These are phyloP conservation scores for Tupaia tana DNA, from an alignment of 2,113 vertebrate genomes.

Conservation along the genomic window DNA sequence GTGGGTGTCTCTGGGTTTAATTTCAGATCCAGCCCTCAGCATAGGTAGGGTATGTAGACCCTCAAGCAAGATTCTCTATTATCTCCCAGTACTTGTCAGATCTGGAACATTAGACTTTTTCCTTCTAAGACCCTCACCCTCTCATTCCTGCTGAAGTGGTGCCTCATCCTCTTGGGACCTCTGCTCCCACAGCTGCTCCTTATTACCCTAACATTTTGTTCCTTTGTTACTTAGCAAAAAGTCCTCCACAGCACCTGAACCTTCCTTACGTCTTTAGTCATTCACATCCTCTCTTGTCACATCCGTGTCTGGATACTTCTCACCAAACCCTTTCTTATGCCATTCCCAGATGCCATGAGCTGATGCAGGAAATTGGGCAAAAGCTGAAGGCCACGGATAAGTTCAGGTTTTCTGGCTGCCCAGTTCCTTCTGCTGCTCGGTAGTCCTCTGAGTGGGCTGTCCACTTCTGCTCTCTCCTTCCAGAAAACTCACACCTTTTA, in stretches of 20 bases:
- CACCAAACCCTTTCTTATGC: neutral
- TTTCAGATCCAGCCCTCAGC: neutral
- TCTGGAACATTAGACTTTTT: neutral
- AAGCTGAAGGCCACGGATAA: neutral
- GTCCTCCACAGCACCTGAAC: neutral
- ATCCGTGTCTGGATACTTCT: neutral
- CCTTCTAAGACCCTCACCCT: neutral
- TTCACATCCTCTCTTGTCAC: neutral
- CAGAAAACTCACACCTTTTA: neutral
- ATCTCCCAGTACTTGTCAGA: neutral
- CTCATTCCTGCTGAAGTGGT: neutral
- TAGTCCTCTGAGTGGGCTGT: neutral
- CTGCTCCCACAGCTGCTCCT: neutral
- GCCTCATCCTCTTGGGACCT: neutral
- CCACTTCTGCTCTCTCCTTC: neutral
- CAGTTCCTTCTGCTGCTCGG: neutral
- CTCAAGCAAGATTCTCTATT: neutral
- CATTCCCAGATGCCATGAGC: neutral
- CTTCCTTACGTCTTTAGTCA: neutral
- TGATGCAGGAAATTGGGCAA: neutral
- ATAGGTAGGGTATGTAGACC: neutral
- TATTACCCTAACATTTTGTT: neutral
- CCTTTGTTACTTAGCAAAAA: neutral
- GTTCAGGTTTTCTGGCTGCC: neutral
- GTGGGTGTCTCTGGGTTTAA: neutral